Evolutionary conservation across 2,797 vertebrate species (phyloP).

Genomic region (Pogoniulus pusillus): DNA sequence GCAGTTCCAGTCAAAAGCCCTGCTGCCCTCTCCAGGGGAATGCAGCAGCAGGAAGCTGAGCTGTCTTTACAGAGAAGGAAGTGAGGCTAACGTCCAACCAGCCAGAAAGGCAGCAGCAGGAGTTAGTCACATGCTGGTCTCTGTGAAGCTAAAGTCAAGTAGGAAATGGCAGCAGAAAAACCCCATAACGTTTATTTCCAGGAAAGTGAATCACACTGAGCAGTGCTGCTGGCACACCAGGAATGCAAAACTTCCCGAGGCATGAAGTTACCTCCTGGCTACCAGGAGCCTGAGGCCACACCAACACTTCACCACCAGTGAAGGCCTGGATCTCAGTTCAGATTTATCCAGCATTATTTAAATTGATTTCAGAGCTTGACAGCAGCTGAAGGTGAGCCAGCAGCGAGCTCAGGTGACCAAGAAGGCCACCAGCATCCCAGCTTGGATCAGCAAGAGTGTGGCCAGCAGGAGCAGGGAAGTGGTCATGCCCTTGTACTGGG

Average conservation of each 20-base stretch:
- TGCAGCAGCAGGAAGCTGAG: background rate
- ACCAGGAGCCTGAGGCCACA: background rate
- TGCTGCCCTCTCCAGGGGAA: background rate
- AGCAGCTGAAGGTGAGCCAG: too few species aligned
- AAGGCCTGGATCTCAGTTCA: fast-evolving
- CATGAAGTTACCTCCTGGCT: background rate
- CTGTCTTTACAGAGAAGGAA: background rate
- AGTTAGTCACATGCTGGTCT: background rate
- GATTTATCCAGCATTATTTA: background rate
- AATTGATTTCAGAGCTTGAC: background rate
- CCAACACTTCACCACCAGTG: background rate
- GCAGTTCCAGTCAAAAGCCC: background rate
- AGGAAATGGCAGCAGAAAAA: conserved; percentile 24
- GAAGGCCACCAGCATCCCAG: too few species aligned
- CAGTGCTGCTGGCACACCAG: background rate
- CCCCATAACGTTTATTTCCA: background rate
- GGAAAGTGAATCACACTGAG: background rate
- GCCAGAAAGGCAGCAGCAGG: background rate
- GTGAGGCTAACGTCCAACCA: background rate
- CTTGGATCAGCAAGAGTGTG: too few species aligned
- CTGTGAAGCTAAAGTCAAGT: background rate
- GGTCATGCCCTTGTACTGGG: too few species aligned
- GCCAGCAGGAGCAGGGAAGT: too few species aligned
- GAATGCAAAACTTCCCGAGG: background rate
- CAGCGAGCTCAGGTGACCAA: too few species aligned